Evolutionary conservation across 1,140 invertebrate species (phyloP), one percentile per base, ranked within the genome.

Genomic region (Lordiphosa clarofinis): DNA sequence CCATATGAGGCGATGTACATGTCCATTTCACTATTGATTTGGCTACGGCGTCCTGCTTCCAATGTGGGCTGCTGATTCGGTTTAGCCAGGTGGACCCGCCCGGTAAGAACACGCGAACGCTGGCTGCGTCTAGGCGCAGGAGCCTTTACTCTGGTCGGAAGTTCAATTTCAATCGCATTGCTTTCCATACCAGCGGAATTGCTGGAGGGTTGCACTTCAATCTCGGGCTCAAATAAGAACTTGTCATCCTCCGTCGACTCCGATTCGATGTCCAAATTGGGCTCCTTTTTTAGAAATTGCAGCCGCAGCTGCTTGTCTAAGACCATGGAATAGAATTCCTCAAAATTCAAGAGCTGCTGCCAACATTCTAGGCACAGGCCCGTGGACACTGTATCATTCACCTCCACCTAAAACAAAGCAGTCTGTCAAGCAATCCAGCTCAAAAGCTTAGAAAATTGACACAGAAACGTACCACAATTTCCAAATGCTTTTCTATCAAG

Each of bases 341-440:
- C 49, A n/a, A 70, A 70, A 59, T 70, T 58, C 12, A 52, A 43
- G 33, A 70, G 12, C 9, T 70, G 66, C n/a, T 62, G 49, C 67
- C 67, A 70, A 36, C 67, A 70, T 31, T 42, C 44, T 9, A 56
- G 63, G 47, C 67, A 70, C 9, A 70, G 66, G 24, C 47, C 39
- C 19, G 37, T 12, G 44, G 67, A 63, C n/a, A 60, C 50, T 2
- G 39, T 46, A 38, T 63, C 38, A 15, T 56, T 56, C 5, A 47
- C 49, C 50, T 63, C 39, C 24, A 71, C 36, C 67, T 70, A 19
- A 10, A 13, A 19, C 21, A 6, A 21, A 9, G 4, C n/a, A 13
- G 7, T 7, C 4, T 3, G 1, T 10, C 24, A 6, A 13, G 2
- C 0, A 8, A n/a, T 24, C 15, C 3, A 39, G n/a, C 6, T 4